Base-by-base conservation (phyloP, 2,888 invertebrate genomes). In the Agrochola circellaris region DNA sequence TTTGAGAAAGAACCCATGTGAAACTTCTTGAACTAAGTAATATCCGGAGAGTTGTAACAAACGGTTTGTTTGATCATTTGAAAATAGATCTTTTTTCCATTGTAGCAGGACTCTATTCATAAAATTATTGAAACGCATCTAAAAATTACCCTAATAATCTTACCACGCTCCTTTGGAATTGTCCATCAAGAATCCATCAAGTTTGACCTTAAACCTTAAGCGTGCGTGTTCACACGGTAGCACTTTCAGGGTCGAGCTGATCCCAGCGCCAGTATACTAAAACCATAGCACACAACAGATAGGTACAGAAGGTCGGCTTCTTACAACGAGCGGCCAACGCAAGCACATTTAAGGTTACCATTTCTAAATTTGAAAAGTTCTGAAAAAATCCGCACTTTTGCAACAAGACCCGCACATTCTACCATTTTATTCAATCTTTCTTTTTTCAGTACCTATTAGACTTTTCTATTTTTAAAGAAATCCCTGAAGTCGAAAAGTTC, bases 171-270 rank as follows among this genome's bases (percentile, higher is more conserved):
- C 26, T 64, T 66, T 6, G 9, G 17, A 42, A 30, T 42, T 13
- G 61, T 61, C 48, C 51, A 38, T 8, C 74, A 73, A n/a, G n/a
- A n/a, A n/a, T 77, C 72, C 70, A 85, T 85, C 82, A 82, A 60
- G 2, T 42, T 66, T 30, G 66, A 82, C 78, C 82, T 75, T 65
- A 78, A 75, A 74, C 78, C 64, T 75, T 60, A 34, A 34, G 48
- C 61, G 64, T 23, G 56, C 58, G 48, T 81, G 78, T 82, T 71
- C 77, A 54, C 82, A 56, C 34, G 58, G 83, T 66, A 74, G 70
- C 69, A 85, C 74, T 75, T 56, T 65, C 62, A 23, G 66, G 74
- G 74, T 73, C 58, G 54, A 30, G 71, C 68, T 75, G 74, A 75
- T 60, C 85, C 65, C 26, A 71, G 60, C 68, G 68, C 34, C 4